Evolutionary conservation across 2,888 invertebrate genomes (phyloP).

Genomic region (Buathra laborator): DNA sequence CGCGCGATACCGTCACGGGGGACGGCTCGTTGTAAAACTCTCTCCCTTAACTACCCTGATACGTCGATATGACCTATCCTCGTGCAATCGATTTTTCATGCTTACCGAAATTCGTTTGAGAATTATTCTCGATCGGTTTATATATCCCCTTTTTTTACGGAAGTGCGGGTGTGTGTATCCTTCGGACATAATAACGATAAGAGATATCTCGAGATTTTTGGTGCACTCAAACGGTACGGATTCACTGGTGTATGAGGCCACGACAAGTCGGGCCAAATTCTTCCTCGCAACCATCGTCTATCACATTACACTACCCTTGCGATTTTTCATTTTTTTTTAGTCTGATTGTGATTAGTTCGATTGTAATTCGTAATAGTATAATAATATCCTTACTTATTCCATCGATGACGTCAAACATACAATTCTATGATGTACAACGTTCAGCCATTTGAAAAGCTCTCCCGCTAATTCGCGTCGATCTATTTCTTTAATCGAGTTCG

Average conservation of each 20-base stretch:
- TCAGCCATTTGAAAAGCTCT: constrained; percentile 52
- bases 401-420: constrained; percentile 67
- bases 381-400: constrained; percentile 59
- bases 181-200: constrained; percentile 17
- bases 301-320: constrained; percentile 58
- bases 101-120: constrained; percentile 15
- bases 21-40: constrained; percentile 63
- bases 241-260: constrained; percentile 9
- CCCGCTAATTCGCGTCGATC: constrained; percentile 21
- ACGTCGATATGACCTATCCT: constrained; percentile 66
- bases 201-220: constrained; percentile 23
- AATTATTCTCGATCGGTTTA: constrained; percentile 30
- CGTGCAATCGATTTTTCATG: constrained; percentile 38
- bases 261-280: constrained; percentile 5
- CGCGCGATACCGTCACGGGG: constrained; percentile 58
- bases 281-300: constrained; percentile 33
- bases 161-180: neutral
- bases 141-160: neutral
- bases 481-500: constrained; percentile 24
- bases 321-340: constrained; percentile 40
- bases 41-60: constrained; percentile 68
- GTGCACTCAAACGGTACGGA: constrained; percentile 37
- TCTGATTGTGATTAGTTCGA: constrained; percentile 64
- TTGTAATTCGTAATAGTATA: constrained; percentile 63
- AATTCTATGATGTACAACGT: constrained; percentile 62